phyloP scores from a whole-genome alignment of 2,888 invertebrate genomes.

The Lochmaea crataegi region DNA sequence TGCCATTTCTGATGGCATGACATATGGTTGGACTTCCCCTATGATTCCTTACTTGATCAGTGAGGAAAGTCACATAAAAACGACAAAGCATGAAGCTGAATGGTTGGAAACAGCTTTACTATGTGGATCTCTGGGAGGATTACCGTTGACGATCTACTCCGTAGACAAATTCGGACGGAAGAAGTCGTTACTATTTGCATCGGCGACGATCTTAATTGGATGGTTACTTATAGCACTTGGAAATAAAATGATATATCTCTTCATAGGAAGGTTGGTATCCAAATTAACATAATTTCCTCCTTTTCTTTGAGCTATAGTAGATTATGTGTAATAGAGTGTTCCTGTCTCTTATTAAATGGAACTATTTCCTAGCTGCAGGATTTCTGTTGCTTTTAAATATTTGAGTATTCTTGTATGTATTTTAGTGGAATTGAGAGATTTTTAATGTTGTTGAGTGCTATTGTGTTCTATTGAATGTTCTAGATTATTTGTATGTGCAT shows the following conservation, averaged over 20 bases:
- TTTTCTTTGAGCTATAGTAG: no score
- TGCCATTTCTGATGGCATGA: slow-evolving; percentile 65
- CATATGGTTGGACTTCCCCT: slow-evolving; percentile 64
- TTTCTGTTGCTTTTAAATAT: no score
- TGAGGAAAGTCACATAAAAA: slow-evolving; percentile 54
- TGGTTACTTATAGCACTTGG: slow-evolving; percentile 61
- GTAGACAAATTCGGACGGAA: slow-evolving; percentile 60
- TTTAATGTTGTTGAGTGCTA: no score
- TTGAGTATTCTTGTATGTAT: no score
- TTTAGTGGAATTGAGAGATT: no score
- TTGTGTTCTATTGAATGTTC: no score
- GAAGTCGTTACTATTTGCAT: slow-evolving; percentile 59
- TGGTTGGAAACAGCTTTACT: slow-evolving; percentile 56
- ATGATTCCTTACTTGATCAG: slow-evolving; percentile 59
- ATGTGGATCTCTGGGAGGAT: slow-evolving; percentile 54
- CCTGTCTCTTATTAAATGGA: no score
- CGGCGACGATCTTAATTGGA: slow-evolving; percentile 57
- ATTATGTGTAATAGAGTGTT: no score
- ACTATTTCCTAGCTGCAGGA: no score
- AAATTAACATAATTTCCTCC: neutral
- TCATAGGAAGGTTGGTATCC: slow-evolving; percentile 50
- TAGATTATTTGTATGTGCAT: no score
- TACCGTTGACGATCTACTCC: slow-evolving; percentile 59
- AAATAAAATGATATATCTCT: slow-evolving; percentile 56
- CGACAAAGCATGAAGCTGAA: slow-evolving; percentile 53